phyloP scores from a whole-genome alignment of 2,888 invertebrate species.

The Glaucopsyche alexis region DNA sequence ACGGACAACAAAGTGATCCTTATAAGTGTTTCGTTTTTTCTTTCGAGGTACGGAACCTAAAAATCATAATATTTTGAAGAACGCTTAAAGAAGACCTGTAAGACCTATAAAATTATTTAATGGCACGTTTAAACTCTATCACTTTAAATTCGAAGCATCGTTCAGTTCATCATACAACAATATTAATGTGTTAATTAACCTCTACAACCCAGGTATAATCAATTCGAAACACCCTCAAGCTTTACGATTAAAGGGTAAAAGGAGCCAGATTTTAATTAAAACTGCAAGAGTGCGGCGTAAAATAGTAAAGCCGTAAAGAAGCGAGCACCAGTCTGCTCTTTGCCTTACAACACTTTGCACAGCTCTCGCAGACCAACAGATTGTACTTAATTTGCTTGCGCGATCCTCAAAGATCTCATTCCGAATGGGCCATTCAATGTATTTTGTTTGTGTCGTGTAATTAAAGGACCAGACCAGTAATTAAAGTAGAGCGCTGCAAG shows the following conservation, averaged over 20 bases:
- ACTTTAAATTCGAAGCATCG: background rate
- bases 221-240: conserved; percentile 34
- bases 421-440: conserved; percentile 34
- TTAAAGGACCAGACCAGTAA: conserved; percentile 25
- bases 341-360: conserved; percentile 44
- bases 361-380: conserved; percentile 43
- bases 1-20: too few relatives aligned
- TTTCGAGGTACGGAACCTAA: too few relatives aligned
- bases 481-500: conserved; percentile 7
- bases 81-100: background rate
- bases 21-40: too few relatives aligned
- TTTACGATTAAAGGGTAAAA: conserved; percentile 42
- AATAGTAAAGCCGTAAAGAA: conserved; percentile 48
- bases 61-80: too few relatives aligned
- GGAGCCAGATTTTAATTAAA: conserved; percentile 66
- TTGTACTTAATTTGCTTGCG: conserved; percentile 45
- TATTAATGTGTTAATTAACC: conserved; percentile 23
- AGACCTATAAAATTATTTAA: background rate
- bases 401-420: conserved; percentile 41
- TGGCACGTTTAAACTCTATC: background rate
- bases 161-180: conserved; percentile 14
- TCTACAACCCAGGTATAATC: conserved; percentile 31
- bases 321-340: conserved; percentile 46
- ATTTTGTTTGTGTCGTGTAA: conserved; percentile 34
- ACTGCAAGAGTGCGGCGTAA: conserved; percentile 53